Evolutionary conservation across 2,797 vertebrate genomes (phyloP), one percentile per base, ranked within the genome.

Genomic region (Podarcis lilfordi): DNA sequence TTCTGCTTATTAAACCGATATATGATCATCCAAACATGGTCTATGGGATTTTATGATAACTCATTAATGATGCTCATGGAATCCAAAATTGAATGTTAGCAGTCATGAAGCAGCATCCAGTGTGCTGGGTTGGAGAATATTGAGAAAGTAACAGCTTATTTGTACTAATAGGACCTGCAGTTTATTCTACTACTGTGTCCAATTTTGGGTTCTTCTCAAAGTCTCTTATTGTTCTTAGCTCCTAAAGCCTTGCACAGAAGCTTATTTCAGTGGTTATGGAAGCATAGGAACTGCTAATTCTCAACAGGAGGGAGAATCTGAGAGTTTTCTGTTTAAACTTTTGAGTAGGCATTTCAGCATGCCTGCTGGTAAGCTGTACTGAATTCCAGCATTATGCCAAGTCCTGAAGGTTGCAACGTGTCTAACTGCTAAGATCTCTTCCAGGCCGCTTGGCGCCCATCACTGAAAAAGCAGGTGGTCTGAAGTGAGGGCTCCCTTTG

Each of bases 381-480:
- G 71, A 40, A 59, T 78, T 87, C 93, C 89, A 91, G 64, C 64
- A 15, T 91, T 80, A 79, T 95, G 91, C 87, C 92, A 92, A 94
- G 81, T 93, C n/a, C 91, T 93, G 92, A 94, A 87, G 88, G 86
- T 93, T 92, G 91, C 93, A 93, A 87, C 75, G 80, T 83, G 88
- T 90, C 86, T 94, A 86, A 76, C 80, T 90, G 89, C 66, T 88
- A 85, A 93, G 88, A 80, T 84, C 76, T 95, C 89, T 91, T 94
- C 45, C 75, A 25, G 90, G 93, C 89, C 93, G 92, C 35, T 94
- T 94, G 93, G 92, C 92, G 5, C 89, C 85, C 50, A 89, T 85
- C 79, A 55, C 89, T 89, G 78, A 91, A 94, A 90, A 93, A 91
- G 93, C 95, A 95, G 95, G 95, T 95, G 77, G 89, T 91, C 92